Percentiles rank a stretch among this genome's conserved stretches.
These are phyloP conservation scores for Anorthoa munda DNA, from an alignment of 2,888 invertebrate species.

Conservation along the genomic window DNA sequence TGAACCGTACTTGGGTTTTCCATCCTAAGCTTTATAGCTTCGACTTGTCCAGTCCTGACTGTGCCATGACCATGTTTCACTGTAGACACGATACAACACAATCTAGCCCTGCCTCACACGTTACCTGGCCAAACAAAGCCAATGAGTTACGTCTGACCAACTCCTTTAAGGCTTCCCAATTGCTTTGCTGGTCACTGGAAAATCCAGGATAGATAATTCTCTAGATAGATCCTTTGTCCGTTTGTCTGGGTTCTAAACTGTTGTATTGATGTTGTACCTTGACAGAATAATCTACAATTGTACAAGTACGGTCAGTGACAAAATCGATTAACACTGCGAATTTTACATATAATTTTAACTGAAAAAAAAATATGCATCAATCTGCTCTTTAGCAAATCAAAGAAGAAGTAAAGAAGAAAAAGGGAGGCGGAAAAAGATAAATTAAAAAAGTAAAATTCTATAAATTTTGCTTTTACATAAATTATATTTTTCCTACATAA, in stretches of 20 bases:
- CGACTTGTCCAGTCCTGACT: neutral
- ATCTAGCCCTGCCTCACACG: neutral
- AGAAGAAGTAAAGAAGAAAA: too few species aligned
- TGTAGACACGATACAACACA: neutral
- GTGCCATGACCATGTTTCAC: constrained; percentile 19
- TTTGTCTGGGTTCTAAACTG: neutral
- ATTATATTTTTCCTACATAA: too few species aligned
- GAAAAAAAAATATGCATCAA: too few species aligned
- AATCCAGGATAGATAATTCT: constrained; percentile 2
- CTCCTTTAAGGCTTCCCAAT: constrained; percentile 32
- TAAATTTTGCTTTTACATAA: too few species aligned
- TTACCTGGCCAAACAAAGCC: constrained; percentile 24
- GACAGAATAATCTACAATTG: too few species aligned
- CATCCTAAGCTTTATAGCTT: neutral
- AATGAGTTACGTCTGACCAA: constrained; percentile 47
- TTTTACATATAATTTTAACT: too few species aligned
- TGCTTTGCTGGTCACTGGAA: constrained; percentile 12
- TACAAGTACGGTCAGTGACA: too few species aligned
- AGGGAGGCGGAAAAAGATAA: too few species aligned
- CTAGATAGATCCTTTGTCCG: neutral
- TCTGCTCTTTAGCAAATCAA: too few species aligned
- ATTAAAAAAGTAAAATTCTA: too few species aligned
- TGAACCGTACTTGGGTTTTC: too few species aligned
- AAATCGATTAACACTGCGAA: too few species aligned
- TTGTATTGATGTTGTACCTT: neutral